Conservation (phyloP, 1,140 invertebrate genomes). For the Eurosta solidaginis region DNA sequence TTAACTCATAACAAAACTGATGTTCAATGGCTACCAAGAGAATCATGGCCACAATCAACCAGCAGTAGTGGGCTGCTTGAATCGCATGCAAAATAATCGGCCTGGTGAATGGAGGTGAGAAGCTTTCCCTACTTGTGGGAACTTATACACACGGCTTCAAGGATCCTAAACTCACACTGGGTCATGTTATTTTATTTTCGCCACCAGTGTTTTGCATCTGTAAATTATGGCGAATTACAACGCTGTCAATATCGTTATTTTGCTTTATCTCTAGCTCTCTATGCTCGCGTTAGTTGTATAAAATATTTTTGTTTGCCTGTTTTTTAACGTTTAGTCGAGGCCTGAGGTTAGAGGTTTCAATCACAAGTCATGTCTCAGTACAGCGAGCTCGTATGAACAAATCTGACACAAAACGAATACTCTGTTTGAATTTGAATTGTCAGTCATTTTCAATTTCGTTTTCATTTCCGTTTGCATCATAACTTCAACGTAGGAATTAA, state of each 20-base stretch:
- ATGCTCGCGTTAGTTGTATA: not conserved
- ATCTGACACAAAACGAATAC: not conserved
- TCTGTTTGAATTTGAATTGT: not conserved
- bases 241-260: not conserved
- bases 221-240: not conserved
- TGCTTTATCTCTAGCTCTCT: not conserved
- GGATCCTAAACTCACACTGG: too few relatives aligned
- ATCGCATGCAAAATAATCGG: too few relatives aligned
- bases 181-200: too few relatives aligned
- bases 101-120: too few relatives aligned
- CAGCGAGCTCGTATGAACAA: not conserved
- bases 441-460: conserved; percentile 25
- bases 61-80: too few relatives aligned
- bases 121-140: too few relatives aligned
- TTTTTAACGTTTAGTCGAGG: not conserved
- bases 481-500: not conserved
- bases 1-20: too few relatives aligned
- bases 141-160: too few relatives aligned
- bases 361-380: conserved; percentile 4
- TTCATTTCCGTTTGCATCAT: conserved; percentile 18
- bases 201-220: too few relatives aligned
- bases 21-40: too few relatives aligned
- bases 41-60: too few relatives aligned
- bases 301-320: not conserved
- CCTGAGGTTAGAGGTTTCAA: conserved; percentile 20